A percentile compares a stretch with the other conserved stretches of the same genome.
phyloP scores from a whole-genome alignment of 2,888 invertebrate species.

The Troilus luridus region DNA sequence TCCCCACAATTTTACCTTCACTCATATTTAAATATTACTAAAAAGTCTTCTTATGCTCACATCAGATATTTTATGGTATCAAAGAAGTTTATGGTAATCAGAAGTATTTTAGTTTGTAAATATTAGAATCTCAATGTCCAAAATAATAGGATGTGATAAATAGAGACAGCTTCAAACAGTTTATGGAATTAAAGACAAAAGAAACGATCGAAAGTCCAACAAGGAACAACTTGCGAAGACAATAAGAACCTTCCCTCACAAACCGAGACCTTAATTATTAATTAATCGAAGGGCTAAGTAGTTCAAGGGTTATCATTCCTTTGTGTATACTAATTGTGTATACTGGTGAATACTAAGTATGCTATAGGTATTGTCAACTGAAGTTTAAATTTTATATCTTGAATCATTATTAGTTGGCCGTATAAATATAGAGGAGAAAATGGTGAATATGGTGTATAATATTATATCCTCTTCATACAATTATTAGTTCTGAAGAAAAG shows the following conservation, averaged over 20 bases:
- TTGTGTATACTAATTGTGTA: no score
- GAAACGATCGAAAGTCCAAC: neutral
- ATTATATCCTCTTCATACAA: no score
- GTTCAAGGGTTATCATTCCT: neutral
- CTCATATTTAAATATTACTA: no score
- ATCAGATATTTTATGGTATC: no score
- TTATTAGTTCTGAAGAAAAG: no score
- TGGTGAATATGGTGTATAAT: no score
- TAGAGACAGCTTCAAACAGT: neutral
- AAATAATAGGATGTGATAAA: neutral
- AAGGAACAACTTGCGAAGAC: neutral
- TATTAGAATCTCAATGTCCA: neutral
- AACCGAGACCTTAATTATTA: neutral
- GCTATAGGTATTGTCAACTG: neutral
- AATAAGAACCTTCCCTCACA: neutral
- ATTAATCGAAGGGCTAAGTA: neutral
- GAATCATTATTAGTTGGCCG: neutral
- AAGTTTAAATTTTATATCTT: neutral
- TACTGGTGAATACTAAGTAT: neutral
- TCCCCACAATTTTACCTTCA: no score
- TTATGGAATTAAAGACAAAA: neutral
- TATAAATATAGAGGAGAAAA: no score
- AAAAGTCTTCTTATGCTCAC: no score
- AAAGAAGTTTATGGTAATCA: no score
- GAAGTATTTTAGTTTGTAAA: no score